Evolutionary conservation across 2,888 invertebrate species (phyloP).

Genomic region (Julus scanicus): DNA sequence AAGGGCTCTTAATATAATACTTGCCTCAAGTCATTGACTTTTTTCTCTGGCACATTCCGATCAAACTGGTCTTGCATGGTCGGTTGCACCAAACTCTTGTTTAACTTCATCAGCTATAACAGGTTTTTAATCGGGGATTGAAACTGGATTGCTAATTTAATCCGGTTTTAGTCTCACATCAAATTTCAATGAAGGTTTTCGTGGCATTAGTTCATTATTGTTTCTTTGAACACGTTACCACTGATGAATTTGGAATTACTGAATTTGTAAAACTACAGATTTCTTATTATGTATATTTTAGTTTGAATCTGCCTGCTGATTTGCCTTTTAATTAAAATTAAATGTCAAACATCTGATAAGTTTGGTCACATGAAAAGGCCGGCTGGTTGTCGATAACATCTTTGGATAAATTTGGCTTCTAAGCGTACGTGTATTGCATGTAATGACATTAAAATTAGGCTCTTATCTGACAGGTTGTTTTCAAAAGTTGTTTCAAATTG

Average conservation of each 20-base stretch:
- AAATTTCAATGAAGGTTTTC: background rate
- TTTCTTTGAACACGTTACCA: no score
- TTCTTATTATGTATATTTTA: background rate
- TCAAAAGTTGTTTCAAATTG: background rate
- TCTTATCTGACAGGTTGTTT: background rate
- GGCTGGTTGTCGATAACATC: background rate
- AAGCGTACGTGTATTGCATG: background rate
- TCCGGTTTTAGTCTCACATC: background rate
- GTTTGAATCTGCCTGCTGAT: background rate
- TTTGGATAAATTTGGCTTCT: background rate
- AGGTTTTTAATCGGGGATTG: background rate
- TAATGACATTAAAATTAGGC: background rate
- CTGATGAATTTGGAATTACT: no score
- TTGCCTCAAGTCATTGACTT: constrained; percentile 25
- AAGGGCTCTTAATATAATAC: background rate
- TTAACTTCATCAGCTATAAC: background rate
- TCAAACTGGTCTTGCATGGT: constrained; percentile 3
- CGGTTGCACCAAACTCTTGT: background rate
- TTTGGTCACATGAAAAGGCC: background rate
- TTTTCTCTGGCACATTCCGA: constrained; percentile 14
- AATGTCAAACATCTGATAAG: background rate
- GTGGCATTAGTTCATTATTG: no score
- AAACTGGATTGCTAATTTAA: background rate
- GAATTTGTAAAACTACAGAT: no score
- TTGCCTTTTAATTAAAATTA: constrained; percentile 19